These are phyloP conservation scores for Prunella himalayana DNA, from an alignment of 2,113 vertebrate species.

Conservation along the genomic window DNA sequence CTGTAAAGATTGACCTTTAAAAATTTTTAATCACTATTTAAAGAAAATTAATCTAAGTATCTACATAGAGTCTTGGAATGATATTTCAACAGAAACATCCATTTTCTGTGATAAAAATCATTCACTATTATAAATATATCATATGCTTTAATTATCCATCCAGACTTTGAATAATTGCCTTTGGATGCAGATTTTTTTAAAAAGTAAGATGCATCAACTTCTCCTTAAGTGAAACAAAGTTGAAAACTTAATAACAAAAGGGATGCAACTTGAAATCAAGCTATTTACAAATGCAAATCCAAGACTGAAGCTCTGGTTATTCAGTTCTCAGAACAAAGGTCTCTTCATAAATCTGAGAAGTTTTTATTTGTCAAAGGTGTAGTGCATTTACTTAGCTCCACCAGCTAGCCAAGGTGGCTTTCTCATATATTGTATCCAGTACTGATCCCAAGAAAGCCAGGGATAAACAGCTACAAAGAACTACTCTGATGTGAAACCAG, in stretches of 20 bases:
- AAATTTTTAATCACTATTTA: not conserved
- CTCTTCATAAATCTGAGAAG: not conserved
- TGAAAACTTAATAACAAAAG: not conserved
- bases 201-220: not conserved
- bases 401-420: not conserved
- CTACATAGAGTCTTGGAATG: not conserved
- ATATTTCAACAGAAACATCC: not conserved
- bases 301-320: not conserved
- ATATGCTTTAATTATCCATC: not conserved
- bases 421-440: not conserved
- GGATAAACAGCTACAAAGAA: not conserved
- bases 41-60: not conserved
- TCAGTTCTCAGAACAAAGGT: conserved; percentile 19
- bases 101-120: not conserved
- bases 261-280: not conserved
- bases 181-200: not conserved
- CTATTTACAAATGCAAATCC: not conserved
- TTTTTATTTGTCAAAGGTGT: conserved; percentile 46
- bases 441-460: not conserved
- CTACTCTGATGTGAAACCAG: not conserved
- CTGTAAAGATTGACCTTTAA: not conserved
- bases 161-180: not conserved
- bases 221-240: not conserved
- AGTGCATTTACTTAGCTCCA: not conserved
- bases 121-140: not conserved